A percentile compares a stretch with the other conserved stretches of the same genome.
Evolutionary conservation across 2,797 vertebrate genomes (phyloP).

Genomic region (Podargus strigoides): DNA sequence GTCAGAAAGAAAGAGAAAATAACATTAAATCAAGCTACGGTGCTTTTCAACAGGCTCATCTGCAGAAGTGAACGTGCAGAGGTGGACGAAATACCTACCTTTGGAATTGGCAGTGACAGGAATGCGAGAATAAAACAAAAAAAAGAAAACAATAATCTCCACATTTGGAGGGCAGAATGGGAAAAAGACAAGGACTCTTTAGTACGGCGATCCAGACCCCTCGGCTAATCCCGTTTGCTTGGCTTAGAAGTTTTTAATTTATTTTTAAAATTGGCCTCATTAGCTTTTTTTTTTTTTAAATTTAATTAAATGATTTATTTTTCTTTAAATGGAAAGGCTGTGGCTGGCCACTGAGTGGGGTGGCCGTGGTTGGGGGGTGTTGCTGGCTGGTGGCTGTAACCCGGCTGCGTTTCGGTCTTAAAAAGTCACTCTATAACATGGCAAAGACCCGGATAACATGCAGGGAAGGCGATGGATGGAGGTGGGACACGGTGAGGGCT

Average conservation of each 20-base stretch:
- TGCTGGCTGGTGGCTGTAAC: not conserved
- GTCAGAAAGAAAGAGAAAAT: slow-evolving; percentile 69
- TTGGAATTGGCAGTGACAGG: slow-evolving; percentile 95
- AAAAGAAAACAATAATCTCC: slow-evolving; percentile 96
- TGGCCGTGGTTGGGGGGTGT: slow-evolving; percentile 63
- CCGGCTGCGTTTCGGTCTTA: slow-evolving; percentile 26
- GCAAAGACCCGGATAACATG: slow-evolving; percentile 70
- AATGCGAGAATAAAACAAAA: slow-evolving; percentile 94
- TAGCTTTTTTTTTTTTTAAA: not conserved
- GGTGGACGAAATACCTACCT: slow-evolving; percentile 97
- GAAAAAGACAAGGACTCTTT: slow-evolving; percentile 97
- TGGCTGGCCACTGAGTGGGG: slow-evolving; percentile 68
- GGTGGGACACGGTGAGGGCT: slow-evolving; percentile 45
- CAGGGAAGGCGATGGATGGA: slow-evolving; percentile 69
- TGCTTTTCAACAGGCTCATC: slow-evolving; percentile 97
- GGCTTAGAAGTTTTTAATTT: slow-evolving; percentile 49
- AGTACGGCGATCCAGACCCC: slow-evolving; percentile 88
- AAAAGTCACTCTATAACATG: not conserved
- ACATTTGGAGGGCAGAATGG: slow-evolving; percentile 89
- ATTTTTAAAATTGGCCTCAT: not conserved
- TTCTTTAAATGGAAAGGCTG: slow-evolving; percentile 8
- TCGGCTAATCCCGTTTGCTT: slow-evolving; percentile 73
- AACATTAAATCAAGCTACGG: slow-evolving; percentile 98
- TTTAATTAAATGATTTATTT: not conserved
- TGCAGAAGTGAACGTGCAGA: slow-evolving; percentile 96